Percentiles rank a stretch among this genome's conserved stretches.
Conservation (phyloP, 2,797 vertebrate genomes). For the Lepus townsendii region DNA sequence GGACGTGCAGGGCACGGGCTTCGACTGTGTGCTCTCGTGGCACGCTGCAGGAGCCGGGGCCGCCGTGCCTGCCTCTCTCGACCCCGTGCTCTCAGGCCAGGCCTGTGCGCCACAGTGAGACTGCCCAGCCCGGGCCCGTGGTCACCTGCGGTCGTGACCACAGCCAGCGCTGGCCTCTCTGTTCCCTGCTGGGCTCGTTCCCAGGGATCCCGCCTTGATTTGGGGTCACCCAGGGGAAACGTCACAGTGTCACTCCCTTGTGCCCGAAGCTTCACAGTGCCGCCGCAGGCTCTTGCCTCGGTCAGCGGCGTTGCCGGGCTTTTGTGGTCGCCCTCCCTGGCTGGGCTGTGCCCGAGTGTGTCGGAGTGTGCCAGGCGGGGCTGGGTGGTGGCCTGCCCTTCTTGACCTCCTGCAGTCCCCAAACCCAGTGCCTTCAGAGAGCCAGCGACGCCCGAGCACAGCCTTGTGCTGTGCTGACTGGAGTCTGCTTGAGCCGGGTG, state of each 20-base stretch:
- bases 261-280: not conserved
- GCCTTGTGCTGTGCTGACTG: no score
- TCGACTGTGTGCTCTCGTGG: not conserved
- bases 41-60: not conserved
- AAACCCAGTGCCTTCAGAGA: conserved; percentile 84
- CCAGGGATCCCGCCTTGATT: not conserved
- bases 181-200: not conserved
- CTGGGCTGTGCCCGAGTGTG: no score
- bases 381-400: no score
- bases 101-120: no score
- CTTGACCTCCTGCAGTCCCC: conserved; percentile 28
- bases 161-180: not conserved
- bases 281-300: not conserved
- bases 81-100: no score
- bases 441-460: no score
- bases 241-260: not conserved
- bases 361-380: no score
- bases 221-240: not conserved
- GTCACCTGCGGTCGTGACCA: not conserved
- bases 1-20: not conserved
- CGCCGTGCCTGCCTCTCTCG: no score
- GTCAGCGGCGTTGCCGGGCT: no score
- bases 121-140: not conserved
- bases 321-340: no score
- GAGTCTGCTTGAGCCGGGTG: no score